Evolutionary conservation across 2,113 vertebrate genomes (phyloP).

Genomic region (Zosterops lateralis): DNA sequence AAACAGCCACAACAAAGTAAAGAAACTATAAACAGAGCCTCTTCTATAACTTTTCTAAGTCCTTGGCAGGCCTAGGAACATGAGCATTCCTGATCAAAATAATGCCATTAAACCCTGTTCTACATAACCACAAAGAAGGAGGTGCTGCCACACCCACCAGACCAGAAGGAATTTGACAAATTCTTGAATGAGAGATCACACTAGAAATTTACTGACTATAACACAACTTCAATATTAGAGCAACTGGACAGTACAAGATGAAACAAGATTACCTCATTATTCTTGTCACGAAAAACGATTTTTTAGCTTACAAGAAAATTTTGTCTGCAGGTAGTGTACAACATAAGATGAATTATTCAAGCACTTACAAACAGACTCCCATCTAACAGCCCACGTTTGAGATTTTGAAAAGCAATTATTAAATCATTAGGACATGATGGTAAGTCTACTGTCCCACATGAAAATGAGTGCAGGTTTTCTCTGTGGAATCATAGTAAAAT

Average conservation of each 20-base stretch:
- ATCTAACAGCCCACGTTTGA: background rate
- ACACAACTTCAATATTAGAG: background rate
- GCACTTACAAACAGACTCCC: background rate
- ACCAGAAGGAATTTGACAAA: background rate
- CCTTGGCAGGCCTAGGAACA: constrained; percentile 7
- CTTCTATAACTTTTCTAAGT: background rate
- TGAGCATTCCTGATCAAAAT: background rate
- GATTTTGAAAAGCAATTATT: constrained; percentile 23
- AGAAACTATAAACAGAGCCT: background rate
- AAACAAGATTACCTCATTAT: background rate
- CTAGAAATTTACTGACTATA: constrained; percentile 3
- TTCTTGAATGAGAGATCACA: constrained; percentile 21
- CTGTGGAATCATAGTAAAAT: background rate
- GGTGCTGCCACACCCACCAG: background rate
- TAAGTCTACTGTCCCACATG: background rate
- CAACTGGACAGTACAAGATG: background rate
- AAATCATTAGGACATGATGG: constrained; percentile 11
- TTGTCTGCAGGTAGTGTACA: background rate
- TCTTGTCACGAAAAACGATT: background rate
- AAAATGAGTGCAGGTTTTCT: background rate
- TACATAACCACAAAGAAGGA: background rate
- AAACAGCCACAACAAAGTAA: constrained; percentile 26
- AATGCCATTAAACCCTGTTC: constrained; percentile 28
- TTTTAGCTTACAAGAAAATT: background rate
- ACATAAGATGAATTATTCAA: background rate